Evolutionary conservation across 1,140 invertebrate species (phyloP).

Genomic region (Macrobrachium nipponense): DNA sequence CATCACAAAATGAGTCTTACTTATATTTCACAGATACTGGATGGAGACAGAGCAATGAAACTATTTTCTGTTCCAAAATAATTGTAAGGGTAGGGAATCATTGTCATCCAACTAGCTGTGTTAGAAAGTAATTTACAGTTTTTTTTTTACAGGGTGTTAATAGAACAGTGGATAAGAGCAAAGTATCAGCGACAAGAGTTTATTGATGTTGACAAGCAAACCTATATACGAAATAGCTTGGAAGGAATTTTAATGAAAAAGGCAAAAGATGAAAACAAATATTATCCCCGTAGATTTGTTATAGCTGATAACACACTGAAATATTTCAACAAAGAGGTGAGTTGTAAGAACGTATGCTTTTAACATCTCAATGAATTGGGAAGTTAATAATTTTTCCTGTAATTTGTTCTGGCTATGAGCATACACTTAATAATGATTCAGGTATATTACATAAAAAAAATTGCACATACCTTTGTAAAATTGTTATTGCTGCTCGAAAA

Average conservation of each 20-base stretch:
- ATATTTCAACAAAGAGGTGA: slow-evolving; percentile 86
- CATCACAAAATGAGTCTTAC: no score
- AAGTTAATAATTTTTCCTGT: not conserved
- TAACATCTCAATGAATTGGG: not conserved
- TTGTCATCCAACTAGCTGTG: not conserved
- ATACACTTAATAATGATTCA: not conserved
- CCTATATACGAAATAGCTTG: slow-evolving; percentile 82
- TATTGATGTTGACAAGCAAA: slow-evolving; percentile 78
- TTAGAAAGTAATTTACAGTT: not conserved
- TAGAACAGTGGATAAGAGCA: slow-evolving; percentile 91
- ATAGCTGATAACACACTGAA: slow-evolving; percentile 83
- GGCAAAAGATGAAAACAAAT: slow-evolving; percentile 83
- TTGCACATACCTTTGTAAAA: no score
- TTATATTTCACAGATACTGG: no score
- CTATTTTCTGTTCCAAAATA: not conserved
- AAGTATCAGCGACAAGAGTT: slow-evolving; percentile 93
- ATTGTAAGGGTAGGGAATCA: not conserved
- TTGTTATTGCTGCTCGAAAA: no score
- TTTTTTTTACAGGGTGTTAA: slow-evolving; percentile 78
- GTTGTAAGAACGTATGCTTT: slow-evolving; percentile 6
- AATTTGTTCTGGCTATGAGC: not conserved
- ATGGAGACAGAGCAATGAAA: no score
- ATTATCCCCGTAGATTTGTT: slow-evolving; percentile 86
- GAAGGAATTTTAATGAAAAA: slow-evolving; percentile 90
- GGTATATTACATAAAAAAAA: no score